Percentiles rank a stretch among this genome's conserved stretches.
Conservation (phyloP, 1,140 invertebrate genomes). For the Plodia interpunctella region DNA sequence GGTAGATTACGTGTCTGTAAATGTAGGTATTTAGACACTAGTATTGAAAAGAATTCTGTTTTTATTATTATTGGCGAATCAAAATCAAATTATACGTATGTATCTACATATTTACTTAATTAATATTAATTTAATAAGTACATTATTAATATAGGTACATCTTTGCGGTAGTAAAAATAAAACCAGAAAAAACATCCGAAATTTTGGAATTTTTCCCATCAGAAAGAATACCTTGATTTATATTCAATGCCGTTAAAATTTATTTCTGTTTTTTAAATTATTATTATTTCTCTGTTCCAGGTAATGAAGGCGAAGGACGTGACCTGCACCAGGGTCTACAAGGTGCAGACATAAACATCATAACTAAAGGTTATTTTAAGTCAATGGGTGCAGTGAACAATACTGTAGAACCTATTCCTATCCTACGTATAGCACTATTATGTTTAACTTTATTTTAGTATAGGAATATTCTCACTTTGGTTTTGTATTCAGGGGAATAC, state of each 20-base stretch:
- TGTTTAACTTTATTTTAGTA: conserved; percentile 43
- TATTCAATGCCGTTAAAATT: background rate
- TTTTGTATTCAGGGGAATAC: conserved; percentile 26
- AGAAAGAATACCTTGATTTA: too few relatives aligned
- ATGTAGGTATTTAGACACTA: too few relatives aligned
- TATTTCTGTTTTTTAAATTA: background rate
- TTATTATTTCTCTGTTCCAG: conserved; percentile 67
- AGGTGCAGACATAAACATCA: conserved; percentile 74
- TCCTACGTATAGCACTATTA: conserved; percentile 53
- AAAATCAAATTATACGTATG: too few relatives aligned
- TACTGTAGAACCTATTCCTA: conserved; percentile 54
- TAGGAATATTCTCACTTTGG: conserved; percentile 30
- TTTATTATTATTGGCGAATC: too few relatives aligned
- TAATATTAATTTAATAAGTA: too few relatives aligned
- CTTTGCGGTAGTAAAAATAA: too few relatives aligned
- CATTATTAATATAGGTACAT: too few relatives aligned
- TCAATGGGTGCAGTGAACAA: conserved; percentile 22
- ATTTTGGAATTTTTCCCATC: too few relatives aligned
- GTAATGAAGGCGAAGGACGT: conserved; percentile 84
- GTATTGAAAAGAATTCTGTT: too few relatives aligned
- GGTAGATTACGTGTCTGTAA: too few relatives aligned
- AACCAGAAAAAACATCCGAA: too few relatives aligned
- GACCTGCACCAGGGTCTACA: conserved; percentile 85
- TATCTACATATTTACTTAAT: too few relatives aligned
- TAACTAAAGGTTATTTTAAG: background rate